A percentile compares a stretch with the other conserved stretches of the same genome.
These are phyloP conservation scores for Hippasteria phrygiana DNA, from an alignment of 53 echinoderm and acorn worm genomes.

Conservation along the genomic window DNA sequence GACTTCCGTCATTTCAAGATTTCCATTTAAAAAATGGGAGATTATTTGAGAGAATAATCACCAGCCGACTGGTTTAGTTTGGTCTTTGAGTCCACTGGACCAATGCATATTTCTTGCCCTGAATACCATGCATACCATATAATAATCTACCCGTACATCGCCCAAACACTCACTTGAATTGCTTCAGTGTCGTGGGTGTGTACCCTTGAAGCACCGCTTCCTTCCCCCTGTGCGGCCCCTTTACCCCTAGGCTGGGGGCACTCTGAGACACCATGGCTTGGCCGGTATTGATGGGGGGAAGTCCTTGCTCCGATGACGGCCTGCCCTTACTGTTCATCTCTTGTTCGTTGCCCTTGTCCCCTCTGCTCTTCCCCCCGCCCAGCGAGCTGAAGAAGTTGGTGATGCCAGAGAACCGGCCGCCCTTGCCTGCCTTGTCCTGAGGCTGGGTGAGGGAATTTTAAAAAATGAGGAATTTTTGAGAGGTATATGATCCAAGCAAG, in stretches of 20 bases:
- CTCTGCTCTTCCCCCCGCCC: conserved; percentile 67
- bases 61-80: too few relatives aligned
- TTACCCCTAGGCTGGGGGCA: conserved; percentile 46
- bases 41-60: too few relatives aligned
- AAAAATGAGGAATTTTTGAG: too few relatives aligned
- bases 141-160: not conserved
- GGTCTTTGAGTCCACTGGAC: too few relatives aligned
- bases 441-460: not conserved
- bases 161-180: conserved; percentile 79
- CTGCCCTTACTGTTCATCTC: conserved; percentile 60
- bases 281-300: conserved; percentile 86
- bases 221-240: conserved; percentile 29
- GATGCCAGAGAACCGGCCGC: conserved; percentile 72
- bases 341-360: conserved; percentile 61
- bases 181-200: conserved; percentile 75
- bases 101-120: too few relatives aligned
- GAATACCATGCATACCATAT: too few relatives aligned
- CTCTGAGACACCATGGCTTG: conserved; percentile 86
- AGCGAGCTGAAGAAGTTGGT: conserved; percentile 77
- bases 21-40: too few relatives aligned
- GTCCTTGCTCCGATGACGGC: conserved; percentile 57
- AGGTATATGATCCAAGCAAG: not conserved
- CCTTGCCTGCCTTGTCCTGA: conserved; percentile 62
- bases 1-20: too few relatives aligned
- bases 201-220: conserved; percentile 61